Conservation (phyloP, 2,888 invertebrate species). For the Panorpa germanica region DNA sequence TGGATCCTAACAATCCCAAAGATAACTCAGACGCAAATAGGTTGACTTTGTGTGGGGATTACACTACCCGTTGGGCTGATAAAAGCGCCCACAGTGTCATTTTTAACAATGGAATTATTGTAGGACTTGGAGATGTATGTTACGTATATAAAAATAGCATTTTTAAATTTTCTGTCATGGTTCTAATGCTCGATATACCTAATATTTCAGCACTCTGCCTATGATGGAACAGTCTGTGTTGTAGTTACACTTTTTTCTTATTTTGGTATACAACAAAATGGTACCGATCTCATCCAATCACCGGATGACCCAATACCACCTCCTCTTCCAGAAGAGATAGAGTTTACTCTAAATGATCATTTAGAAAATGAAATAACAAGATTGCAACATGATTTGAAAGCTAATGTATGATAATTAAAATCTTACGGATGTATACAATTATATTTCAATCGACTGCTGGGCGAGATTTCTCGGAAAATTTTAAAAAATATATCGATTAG, state of each 20-base stretch:
- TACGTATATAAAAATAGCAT: constrained; percentile 9
- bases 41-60: constrained; percentile 26
- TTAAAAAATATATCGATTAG: too few species aligned
- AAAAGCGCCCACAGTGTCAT: constrained; percentile 27
- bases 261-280: too few species aligned
- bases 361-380: constrained; percentile 23
- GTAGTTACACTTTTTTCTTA: constrained; percentile 21
- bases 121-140: constrained; percentile 32
- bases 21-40: constrained; percentile 22
- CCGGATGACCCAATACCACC: constrained; percentile 12
- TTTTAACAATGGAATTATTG: constrained; percentile 29
- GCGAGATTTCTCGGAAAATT: too few species aligned
- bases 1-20: constrained; percentile 23
- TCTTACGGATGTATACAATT: too few species aligned
- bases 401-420: constrained; percentile 19
- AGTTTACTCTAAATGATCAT: constrained; percentile 26
- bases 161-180: not conserved
- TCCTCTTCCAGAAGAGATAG: constrained; percentile 22
- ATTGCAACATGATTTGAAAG: constrained; percentile 20
- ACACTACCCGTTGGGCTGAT: constrained; percentile 36
- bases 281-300: too few species aligned
- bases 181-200: constrained; percentile 2
- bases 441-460: too few species aligned
- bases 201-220: constrained; percentile 20
- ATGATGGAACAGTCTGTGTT: constrained; percentile 23